Evolutionary conservation across 2,888 invertebrate species (phyloP), one percentile per base, ranked within the genome.

Genomic region (Gibbula magus): DNA sequence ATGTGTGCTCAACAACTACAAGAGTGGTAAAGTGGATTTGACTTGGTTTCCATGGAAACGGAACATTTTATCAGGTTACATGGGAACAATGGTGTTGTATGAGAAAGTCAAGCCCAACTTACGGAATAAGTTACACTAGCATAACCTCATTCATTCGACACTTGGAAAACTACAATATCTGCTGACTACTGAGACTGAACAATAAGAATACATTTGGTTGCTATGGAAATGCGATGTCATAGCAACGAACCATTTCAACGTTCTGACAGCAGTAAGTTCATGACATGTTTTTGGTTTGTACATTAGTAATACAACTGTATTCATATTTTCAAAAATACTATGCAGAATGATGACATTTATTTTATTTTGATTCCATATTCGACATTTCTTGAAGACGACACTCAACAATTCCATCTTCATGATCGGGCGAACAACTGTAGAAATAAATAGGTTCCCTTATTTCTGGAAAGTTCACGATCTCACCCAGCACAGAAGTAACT

Each of bases 321-420:
- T 61, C 29, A 18, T 29, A 61, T 29, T 61, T 61, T 67, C 16
- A 45, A 70, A 70, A 70, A 70, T 70, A 70, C 35, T 70, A 70
- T 70, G 70, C 70, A 70, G 35, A 70, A 35, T 35, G 39, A 70
- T 70, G 70, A 35, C 20, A 70, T 70, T 70, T n/a, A 70, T 70
- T 10, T 20, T 32, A 70, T 35, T n/a, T 70, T 39, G 70, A 35
- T 70, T 70, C 20, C 45, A n/a, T 70, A 35, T 8, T 32, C n/a
- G 70, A 29, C 20, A 10, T 18, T 10, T 16, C 4, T 32, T 39
- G 70, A 20, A 35, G 70, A 70, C 0, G 13, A 16, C 16, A n/a
- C 39, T 70, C 61, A 61, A 25, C 70, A 39, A 39, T 70, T 45
- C 10, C 1, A 5, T 45, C 45, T 45, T 45, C 45, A 45, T 10